Conservation (phyloP, 2,113 vertebrate species). For the Sporophila hypoxantha region DNA sequence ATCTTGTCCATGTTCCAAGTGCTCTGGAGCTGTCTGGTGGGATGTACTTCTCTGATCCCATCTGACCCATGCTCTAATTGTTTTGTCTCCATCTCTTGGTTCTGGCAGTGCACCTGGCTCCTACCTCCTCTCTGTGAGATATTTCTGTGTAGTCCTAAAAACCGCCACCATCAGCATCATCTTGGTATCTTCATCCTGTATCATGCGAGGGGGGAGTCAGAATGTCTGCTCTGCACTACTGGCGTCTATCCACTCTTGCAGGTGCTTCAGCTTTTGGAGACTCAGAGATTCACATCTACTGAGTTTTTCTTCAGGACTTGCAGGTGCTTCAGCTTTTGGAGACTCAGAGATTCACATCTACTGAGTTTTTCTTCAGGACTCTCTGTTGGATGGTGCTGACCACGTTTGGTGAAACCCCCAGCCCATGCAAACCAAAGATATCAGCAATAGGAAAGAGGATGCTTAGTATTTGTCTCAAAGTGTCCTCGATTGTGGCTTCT, state of each 20-base stretch:
- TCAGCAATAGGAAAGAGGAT: neutral
- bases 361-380: neutral
- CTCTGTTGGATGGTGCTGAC: neutral
- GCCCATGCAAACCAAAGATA: neutral
- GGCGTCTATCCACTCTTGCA: neutral
- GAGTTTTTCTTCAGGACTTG: neutral
- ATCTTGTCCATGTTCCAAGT: neutral
- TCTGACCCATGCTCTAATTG: neutral
- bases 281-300: neutral
- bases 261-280: neutral
- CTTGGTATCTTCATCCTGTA: neutral
- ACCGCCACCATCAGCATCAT: neutral
- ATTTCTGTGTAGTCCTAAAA: neutral
- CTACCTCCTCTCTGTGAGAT: neutral
- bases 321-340: too few species aligned
- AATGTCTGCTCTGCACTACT: neutral
- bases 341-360: neutral
- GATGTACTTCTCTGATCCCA: neutral
- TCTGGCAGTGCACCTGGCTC: neutral
- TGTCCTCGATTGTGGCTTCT: rapidly evolving
- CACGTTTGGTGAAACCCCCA: neutral
- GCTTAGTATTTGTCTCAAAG: neutral
- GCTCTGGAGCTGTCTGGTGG: neutral
- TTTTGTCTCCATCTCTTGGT: neutral
- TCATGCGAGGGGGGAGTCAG: neutral